A percentile compares a stretch with the other conserved stretches of the same genome.
Evolutionary conservation across 2,888 invertebrate species (phyloP).

Genomic region (Callyntrura guangdongensis): DNA sequence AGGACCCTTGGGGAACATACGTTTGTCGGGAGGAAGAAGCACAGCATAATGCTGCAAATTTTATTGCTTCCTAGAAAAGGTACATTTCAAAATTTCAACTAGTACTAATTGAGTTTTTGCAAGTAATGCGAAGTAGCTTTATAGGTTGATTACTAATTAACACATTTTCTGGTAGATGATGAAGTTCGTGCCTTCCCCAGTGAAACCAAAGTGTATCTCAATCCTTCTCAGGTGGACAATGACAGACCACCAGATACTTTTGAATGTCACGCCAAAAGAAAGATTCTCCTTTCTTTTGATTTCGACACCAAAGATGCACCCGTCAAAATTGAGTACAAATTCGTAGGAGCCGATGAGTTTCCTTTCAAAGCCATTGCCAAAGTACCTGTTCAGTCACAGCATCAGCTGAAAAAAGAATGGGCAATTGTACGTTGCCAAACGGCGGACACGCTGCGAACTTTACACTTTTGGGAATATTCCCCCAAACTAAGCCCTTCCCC

Average conservation of each 20-base stretch:
- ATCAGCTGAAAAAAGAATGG: conserved; percentile 74
- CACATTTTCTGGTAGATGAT: conserved; percentile 59
- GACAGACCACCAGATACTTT: conserved; percentile 62
- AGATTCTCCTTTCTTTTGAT: conserved; percentile 69
- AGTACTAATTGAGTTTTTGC: too few species aligned
- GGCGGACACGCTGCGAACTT: conserved; percentile 70
- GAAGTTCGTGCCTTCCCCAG: conserved; percentile 75
- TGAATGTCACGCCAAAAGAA: conserved; percentile 77
- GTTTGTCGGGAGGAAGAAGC: conserved; percentile 70
- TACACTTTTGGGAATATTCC: conserved; percentile 78
- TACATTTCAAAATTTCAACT: conserved; percentile 23
- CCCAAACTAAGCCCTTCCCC: conserved; percentile 52
- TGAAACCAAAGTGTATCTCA: conserved; percentile 63
- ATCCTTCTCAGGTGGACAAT: conserved; percentile 9
- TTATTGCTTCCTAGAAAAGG: conserved; percentile 72
- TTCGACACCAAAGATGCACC: conserved; percentile 73
- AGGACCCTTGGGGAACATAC: conserved; percentile 74
- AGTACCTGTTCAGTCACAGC: conserved; percentile 58
- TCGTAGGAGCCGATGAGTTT: conserved; percentile 63
- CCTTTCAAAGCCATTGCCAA: conserved; percentile 76
- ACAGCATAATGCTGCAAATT: conserved; percentile 59
- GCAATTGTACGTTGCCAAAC: conserved; percentile 74
- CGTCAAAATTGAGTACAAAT: conserved; percentile 70
- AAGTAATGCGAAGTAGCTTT: too few species aligned
- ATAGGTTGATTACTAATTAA: neutral